Conservation (phyloP, 2,888 invertebrate genomes). For the Caenorhabditis afra region DNA sequence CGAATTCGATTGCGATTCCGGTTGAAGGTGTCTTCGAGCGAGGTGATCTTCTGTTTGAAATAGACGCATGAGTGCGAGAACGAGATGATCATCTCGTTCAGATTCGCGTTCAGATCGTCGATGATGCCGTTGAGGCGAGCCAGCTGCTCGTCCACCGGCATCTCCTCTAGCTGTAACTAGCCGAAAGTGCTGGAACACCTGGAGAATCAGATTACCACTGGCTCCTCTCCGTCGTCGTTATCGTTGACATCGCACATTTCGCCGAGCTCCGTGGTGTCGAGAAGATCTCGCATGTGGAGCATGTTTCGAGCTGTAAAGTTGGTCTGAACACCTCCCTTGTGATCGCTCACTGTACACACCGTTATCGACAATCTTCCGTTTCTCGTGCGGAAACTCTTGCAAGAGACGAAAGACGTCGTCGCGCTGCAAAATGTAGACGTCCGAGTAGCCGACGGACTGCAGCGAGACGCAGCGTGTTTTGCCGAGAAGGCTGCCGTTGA, state of each 20-base stretch:
- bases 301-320: slow-evolving; percentile 57
- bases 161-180: slow-evolving; percentile 34
- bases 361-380: background rate
- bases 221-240: slow-evolving; percentile 15
- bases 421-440: slow-evolving; percentile 74
- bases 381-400: slow-evolving; percentile 64
- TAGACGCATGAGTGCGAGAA: slow-evolving; percentile 50
- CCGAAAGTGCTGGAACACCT: too few relatives aligned
- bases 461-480: slow-evolving; percentile 31
- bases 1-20: slow-evolving; percentile 49
- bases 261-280: slow-evolving; percentile 45
- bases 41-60: slow-evolving; percentile 62
- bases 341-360: too few relatives aligned
- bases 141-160: slow-evolving; percentile 55
- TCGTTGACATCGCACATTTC: slow-evolving; percentile 36
- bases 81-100: slow-evolving; percentile 53
- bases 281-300: slow-evolving; percentile 37
- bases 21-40: slow-evolving; percentile 59
- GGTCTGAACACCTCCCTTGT: background rate
- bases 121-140: slow-evolving; percentile 40
- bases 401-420: slow-evolving; percentile 70
- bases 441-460: slow-evolving; percentile 70
- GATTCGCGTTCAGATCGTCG: slow-evolving; percentile 39
- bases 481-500: slow-evolving; percentile 61
- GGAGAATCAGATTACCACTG: background rate